phyloP scores from a whole-genome alignment of 1,140 invertebrate species.

The Ctenoplectra terminalis region DNA sequence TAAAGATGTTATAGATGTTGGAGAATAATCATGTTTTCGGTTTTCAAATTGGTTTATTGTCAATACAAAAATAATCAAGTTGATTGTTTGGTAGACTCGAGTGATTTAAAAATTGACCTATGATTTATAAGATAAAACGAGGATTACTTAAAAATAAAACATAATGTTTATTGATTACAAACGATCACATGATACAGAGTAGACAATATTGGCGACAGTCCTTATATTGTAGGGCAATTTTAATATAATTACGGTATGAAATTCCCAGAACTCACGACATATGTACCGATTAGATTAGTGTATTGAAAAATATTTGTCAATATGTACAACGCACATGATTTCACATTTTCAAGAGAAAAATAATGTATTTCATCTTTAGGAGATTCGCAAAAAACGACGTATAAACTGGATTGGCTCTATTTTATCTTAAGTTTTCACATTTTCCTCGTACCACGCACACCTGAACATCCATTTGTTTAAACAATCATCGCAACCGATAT shows the following conservation, averaged over 20 bases:
- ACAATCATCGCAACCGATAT: slow-evolving; percentile 45
- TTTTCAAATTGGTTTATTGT: too few species aligned
- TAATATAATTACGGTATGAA: slow-evolving; percentile 42
- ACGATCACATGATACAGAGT: slow-evolving; percentile 54
- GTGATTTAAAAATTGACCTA: too few species aligned
- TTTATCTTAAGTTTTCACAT: slow-evolving; percentile 24
- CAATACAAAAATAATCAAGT: too few species aligned
- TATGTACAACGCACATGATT: slow-evolving; percentile 38
- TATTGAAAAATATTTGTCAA: slow-evolving; percentile 51
- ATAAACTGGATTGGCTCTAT: slow-evolving; percentile 51
- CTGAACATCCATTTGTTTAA: slow-evolving; percentile 30
- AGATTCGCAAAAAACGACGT: slow-evolving; percentile 44
- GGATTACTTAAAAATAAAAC: slow-evolving; percentile 67
- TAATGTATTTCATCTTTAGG: slow-evolving; percentile 31
- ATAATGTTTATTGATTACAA: slow-evolving; percentile 65
- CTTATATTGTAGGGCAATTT: slow-evolving; percentile 51
- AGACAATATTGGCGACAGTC: slow-evolving; percentile 43
- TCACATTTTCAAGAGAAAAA: slow-evolving; percentile 21
- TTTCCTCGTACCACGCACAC: slow-evolving; percentile 27
- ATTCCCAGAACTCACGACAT: slow-evolving; percentile 23
- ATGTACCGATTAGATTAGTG: slow-evolving; percentile 25
- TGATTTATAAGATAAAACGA: too few species aligned
- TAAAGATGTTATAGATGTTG: too few species aligned
- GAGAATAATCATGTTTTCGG: too few species aligned
- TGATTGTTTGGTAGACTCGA: too few species aligned